Evolutionary conservation across 2,888 invertebrate species (phyloP).

Genomic region (Epistrophe grossulariae): DNA sequence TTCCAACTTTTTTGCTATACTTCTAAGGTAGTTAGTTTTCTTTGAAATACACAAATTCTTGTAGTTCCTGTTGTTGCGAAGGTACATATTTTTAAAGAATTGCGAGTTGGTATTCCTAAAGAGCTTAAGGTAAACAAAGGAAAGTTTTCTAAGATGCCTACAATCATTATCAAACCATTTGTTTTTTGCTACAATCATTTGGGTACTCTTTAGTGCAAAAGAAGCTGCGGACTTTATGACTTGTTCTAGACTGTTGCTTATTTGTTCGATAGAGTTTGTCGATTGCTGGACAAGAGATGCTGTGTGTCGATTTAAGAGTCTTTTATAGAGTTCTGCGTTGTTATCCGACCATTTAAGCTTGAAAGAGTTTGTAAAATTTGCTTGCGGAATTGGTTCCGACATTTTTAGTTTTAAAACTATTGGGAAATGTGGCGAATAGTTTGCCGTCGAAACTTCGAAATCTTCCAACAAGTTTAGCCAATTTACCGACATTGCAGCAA

Average conservation of each 20-base stretch:
- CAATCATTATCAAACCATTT: background rate
- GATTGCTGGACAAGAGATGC: too few species aligned
- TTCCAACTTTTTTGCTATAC: too few species aligned
- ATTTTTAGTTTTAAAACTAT: background rate
- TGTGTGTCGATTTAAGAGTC: background rate
- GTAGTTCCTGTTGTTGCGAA: background rate
- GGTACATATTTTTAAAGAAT: background rate
- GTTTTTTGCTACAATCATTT: background rate
- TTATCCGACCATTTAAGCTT: background rate
- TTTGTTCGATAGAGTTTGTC: too few species aligned
- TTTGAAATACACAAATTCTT: too few species aligned
- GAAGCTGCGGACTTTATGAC: background rate
- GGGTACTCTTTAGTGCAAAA: too few species aligned
- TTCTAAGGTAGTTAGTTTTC: too few species aligned
- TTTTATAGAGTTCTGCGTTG: background rate
- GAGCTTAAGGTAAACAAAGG: background rate
- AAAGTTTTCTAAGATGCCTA: background rate
- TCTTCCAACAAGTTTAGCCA: background rate
- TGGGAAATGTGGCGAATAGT: background rate
- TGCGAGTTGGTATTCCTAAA: background rate
- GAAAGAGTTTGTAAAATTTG: background rate
- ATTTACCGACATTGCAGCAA: background rate
- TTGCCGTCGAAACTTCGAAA: background rate
- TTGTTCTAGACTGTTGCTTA: too few species aligned
- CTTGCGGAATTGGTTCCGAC: background rate